Evolutionary conservation across 2,797 vertebrate species (phyloP), one percentile per base, ranked within the genome.

Genomic region (Chloroceryle inda): DNA sequence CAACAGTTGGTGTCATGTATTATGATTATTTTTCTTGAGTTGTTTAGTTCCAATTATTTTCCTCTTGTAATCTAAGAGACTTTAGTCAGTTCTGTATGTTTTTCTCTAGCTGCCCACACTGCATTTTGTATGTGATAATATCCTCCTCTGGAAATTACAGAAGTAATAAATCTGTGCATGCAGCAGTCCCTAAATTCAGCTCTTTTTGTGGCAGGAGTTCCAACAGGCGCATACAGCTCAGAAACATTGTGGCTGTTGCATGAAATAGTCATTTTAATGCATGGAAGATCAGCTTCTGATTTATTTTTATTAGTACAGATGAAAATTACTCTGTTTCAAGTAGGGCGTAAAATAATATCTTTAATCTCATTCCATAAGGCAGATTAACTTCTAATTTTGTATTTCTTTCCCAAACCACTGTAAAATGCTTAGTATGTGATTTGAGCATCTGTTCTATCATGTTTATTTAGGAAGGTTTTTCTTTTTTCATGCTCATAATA

Each of bases 251-350:
- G 89, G 72, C 61, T 88, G 37, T 82, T 91, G 89, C 55, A 73
- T 88, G 86, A 96, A 95, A 94, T 59, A 63, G 74, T 86, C 67
- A 89, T 97, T 88, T 78, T 90, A 92, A 86, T 80, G 86, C 75
- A 74, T 77, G 72, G 62, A 78, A 92, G 69, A 95, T 93, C 76
- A 85, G 59, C 64, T 84, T 86, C 88, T 89, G 89, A 88, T 94
- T 86, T 95, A 92, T 93, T 96, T 95, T 94, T 95, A 84, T 92
- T 90, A 73, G 61, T 26, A 76, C 61, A 67, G 61, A 76, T 95
- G 94, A 95, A 95, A 97, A 96, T 91, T 63, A 58, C 62, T 72
- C 14, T 86, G 85, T 66, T 87, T 89, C 85, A 92, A 91, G 87
- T 42, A 87, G 53, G 73, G 86, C 13, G 2, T 93, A 95, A 96